Evolutionary conservation across 2,113 vertebrate genomes (phyloP), one percentile per base, ranked within the genome.

Genomic region (Asarcornis scutulata): DNA sequence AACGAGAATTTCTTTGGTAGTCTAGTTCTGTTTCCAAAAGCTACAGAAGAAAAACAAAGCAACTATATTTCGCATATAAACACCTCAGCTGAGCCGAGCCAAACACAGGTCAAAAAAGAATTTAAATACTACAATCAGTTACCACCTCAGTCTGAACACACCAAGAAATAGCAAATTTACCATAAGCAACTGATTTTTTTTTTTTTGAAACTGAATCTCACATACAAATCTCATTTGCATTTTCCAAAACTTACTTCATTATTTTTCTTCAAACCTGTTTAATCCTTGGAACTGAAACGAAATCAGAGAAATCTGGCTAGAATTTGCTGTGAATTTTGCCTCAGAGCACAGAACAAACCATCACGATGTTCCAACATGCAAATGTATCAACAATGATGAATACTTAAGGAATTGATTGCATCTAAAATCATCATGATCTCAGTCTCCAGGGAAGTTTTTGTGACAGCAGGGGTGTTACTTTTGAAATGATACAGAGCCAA

Each of bases 401-500:
- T 81, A 44, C 56, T 68, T 91, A 63, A 63, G 75, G 86, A 78
- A 68, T 21, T 75, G 58, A 88, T 90, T 86, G 81, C 72, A 80
- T 92, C 74, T 48, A 67, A 81, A 93, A 78, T 62, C 73, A 66
- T 88, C 17, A 0, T 83, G 75, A 91, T 91, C 76, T 92, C 69
- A 60, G 29, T 93, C 40, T 92, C 72, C 64, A 79, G 52, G 76
- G 79, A 85, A 91, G 72, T 69, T 95, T 89, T 80, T 83, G 75
- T 93, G 75, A 68, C 50, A 84, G 93, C 82, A 94, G 94, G 83
- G 78, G 82, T 97, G 91, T 95, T 93, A 73, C 76, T 86, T 95
- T 77, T 93, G 88, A 71, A 91, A 68, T 17, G 48, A 78, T 78
- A 77, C 62, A 84, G 85, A 94, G 66, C 66, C 71, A 67, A 91